Evolutionary conservation across 2,888 invertebrate genomes (phyloP).

Genomic region (Eucera pruinosa): DNA sequence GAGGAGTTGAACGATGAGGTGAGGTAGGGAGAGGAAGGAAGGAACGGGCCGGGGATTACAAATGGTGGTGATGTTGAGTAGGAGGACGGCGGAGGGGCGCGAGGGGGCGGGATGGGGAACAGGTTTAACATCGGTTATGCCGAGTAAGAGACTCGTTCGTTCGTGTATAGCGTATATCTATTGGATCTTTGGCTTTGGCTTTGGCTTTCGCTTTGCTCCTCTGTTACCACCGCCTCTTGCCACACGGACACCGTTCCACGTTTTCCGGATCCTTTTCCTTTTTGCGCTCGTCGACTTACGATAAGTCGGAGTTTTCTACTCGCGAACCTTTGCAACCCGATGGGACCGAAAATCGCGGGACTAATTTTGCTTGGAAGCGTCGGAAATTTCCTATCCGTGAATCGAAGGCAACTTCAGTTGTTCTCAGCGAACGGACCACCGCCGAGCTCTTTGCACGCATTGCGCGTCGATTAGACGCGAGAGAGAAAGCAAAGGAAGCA

Average conservation of each 20-base stretch:
- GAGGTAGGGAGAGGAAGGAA: slow-evolving; percentile 10
- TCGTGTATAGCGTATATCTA: too few species aligned
- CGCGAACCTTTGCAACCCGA: not conserved
- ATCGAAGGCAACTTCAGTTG: not conserved
- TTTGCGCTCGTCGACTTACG: not conserved
- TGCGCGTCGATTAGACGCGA: too few species aligned
- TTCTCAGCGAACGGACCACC: not conserved
- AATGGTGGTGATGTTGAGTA: slow-evolving; percentile 16
- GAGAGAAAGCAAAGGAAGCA: too few species aligned
- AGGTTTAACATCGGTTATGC: slow-evolving; percentile 65
- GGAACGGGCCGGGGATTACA: slow-evolving; percentile 19
- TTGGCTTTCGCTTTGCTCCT: slow-evolving; percentile 29
- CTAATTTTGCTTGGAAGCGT: not conserved
- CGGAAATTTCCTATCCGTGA: not conserved
- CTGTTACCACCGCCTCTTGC: too few species aligned
- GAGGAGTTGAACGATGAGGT: not conserved
- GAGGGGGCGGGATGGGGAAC: slow-evolving; percentile 39
- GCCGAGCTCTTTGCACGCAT: too few species aligned
- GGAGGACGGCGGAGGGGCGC: not conserved
- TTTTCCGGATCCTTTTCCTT: not conserved
- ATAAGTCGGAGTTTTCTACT: too few species aligned
- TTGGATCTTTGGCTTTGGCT: slow-evolving; percentile 53
- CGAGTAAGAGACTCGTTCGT: slow-evolving; percentile 58
- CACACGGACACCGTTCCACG: not conserved
- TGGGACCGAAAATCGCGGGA: not conserved